These are phyloP conservation scores for Hydrotaea diabolus DNA, from an alignment of 2,888 invertebrate species.

Conservation along the genomic window DNA sequence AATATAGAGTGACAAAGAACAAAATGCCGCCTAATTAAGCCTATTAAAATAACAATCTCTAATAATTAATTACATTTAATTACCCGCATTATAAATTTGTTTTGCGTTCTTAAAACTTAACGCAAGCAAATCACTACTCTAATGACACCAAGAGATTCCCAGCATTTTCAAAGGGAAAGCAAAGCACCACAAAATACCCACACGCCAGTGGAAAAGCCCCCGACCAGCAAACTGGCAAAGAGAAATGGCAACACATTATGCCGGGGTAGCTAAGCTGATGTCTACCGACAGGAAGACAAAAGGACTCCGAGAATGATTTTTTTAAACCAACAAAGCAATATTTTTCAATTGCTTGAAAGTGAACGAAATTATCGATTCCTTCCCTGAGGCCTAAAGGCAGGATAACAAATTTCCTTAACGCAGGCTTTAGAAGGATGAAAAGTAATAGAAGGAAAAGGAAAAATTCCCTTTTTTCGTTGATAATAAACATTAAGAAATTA, in stretches of 20 bases:
- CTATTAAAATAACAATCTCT: constrained; percentile 37
- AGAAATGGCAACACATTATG: background rate
- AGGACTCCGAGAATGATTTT: background rate
- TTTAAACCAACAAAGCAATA: background rate
- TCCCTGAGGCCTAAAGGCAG: background rate
- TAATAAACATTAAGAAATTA: constrained; percentile 74
- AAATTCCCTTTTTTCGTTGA: background rate
- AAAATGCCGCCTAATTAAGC: constrained; percentile 25
- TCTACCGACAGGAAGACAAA: background rate
- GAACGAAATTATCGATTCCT: background rate
- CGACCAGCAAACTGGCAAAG: background rate
- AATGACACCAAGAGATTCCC: constrained; percentile 36
- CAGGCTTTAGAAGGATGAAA: background rate
- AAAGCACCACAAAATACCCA: too few species aligned
- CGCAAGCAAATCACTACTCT: constrained; percentile 40
- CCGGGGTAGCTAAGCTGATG: too few species aligned
- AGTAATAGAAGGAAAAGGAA: background rate
- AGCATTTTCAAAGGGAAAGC: too few species aligned
- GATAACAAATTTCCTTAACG: background rate
- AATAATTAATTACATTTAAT: constrained; percentile 54
- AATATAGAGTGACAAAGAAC: background rate
- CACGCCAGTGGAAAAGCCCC: too few species aligned
- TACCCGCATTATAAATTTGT: constrained; percentile 52
- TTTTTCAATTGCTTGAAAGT: background rate
- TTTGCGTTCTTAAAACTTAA: background rate